A percentile compares a stretch with the other conserved stretches of the same genome.
Conservation (phyloP, 2,113 vertebrate species). For the Tylochromis polylepis region DNA sequence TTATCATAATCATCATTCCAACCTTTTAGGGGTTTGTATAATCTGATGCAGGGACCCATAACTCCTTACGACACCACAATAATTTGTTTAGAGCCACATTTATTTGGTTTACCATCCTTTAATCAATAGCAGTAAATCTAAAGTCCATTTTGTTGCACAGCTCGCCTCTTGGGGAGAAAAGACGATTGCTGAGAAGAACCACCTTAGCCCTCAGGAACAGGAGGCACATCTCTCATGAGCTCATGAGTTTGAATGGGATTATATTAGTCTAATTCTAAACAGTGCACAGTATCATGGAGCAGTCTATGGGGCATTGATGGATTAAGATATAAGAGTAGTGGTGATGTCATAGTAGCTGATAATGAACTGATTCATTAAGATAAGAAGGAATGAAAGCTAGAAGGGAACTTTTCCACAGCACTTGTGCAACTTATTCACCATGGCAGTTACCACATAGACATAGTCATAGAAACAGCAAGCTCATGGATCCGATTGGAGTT, state of each 20-base stretch:
- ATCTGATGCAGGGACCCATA: slow-evolving; percentile 59
- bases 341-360: slow-evolving; percentile 26
- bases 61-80: slow-evolving; percentile 55
- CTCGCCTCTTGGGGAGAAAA: background rate
- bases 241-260: background rate
- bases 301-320: background rate
- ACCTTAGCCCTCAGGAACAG: background rate
- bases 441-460: background rate
- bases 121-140: slow-evolving; percentile 53
- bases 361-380: slow-evolving; percentile 46
- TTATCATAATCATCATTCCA: slow-evolving; percentile 65
- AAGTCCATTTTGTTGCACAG: slow-evolving; percentile 26
- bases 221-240: background rate
- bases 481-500: background rate
- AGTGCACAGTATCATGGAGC: background rate
- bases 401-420: background rate
- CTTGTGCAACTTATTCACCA: background rate
- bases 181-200: background rate
- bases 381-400: background rate
- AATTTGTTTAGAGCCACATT: slow-evolving; percentile 63
- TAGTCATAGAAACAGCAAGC: background rate
- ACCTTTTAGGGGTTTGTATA: slow-evolving; percentile 62
- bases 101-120: slow-evolving; percentile 43
- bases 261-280: slow-evolving; percentile 1
- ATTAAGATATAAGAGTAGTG: slow-evolving; percentile 28